These are phyloP conservation scores for Hypomesus transpacificus DNA, from an alignment of 2,113 vertebrate genomes.

Conservation along the genomic window DNA sequence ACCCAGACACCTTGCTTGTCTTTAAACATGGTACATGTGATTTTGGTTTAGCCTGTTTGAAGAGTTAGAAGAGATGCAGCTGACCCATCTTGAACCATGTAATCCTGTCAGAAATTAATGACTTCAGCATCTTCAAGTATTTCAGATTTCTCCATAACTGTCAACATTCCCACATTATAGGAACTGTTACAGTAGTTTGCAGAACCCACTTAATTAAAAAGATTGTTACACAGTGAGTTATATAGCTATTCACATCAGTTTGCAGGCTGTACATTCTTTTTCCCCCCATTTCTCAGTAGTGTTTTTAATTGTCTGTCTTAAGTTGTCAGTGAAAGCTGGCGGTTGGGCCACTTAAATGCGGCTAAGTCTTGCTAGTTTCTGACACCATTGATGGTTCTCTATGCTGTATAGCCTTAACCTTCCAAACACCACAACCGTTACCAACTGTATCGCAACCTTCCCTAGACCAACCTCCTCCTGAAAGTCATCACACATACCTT, in stretches of 20 bases:
- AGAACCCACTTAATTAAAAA: neutral
- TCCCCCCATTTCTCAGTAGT: conserved; percentile 25
- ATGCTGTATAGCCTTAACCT: conserved; percentile 57
- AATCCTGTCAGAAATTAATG: no score
- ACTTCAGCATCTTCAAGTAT: conserved; percentile 27
- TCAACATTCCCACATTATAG: neutral
- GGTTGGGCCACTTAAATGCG: conserved; percentile 16
- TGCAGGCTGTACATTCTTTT: neutral
- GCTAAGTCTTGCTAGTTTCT: conserved; percentile 15
- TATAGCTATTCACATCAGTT: no score
- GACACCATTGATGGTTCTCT: conserved; percentile 35
- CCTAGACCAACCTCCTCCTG: neutral
- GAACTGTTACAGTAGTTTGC: neutral
- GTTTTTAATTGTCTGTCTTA: conserved; percentile 19
- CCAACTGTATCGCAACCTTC: conserved; percentile 17
- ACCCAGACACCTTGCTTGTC: conserved; percentile 23
- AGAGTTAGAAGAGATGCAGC: conserved; percentile 19
- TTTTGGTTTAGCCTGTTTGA: conserved; percentile 11
- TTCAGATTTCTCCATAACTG: conserved; percentile 25
- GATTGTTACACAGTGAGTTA: no score
- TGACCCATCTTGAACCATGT: neutral
- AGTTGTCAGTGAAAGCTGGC: conserved; percentile 17
- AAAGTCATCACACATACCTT: conserved; percentile 23
- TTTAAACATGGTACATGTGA: conserved; percentile 21
- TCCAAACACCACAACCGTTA: conserved; percentile 21